A percentile compares a stretch with the other conserved stretches of the same genome.
Evolutionary conservation across 2,797 vertebrate genomes (phyloP).

Genomic region (Morus bassanus): DNA sequence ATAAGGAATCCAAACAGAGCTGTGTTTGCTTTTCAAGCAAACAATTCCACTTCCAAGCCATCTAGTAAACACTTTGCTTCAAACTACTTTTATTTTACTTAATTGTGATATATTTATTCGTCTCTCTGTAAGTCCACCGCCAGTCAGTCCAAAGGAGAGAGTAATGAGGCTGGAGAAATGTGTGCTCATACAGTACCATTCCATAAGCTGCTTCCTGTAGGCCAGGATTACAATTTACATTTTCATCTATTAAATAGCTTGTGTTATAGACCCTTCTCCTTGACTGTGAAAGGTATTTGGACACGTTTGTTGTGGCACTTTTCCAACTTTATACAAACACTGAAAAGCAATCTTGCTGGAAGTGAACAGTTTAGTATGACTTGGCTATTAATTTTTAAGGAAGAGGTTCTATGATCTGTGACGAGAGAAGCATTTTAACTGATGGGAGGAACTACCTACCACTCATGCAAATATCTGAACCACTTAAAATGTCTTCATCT

Average conservation of each 20-base stretch:
- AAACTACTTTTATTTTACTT: background rate
- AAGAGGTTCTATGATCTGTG: background rate
- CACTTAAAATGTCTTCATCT: constrained; percentile 18
- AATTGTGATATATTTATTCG: background rate
- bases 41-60: background rate
- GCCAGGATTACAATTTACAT: background rate
- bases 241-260: background rate
- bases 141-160: background rate
- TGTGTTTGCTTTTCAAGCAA: background rate
- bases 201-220: background rate
- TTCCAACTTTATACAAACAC: background rate
- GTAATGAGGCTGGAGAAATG: background rate
- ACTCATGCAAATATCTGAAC: background rate
- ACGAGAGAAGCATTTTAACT: background rate
- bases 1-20: background rate
- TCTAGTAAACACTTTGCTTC: background rate
- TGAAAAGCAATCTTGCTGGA: background rate
- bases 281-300: background rate
- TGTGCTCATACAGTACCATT: background rate
- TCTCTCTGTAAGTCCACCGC: background rate
- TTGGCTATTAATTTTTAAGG: constrained; percentile 21
- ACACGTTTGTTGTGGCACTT: background rate
- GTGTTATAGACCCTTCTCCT: background rate
- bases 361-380: background rate
- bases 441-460: background rate